Percentiles rank a stretch among this genome's conserved stretches.
Conservation (phyloP, 2,888 invertebrate species). For the Noctua fimbriata region DNA sequence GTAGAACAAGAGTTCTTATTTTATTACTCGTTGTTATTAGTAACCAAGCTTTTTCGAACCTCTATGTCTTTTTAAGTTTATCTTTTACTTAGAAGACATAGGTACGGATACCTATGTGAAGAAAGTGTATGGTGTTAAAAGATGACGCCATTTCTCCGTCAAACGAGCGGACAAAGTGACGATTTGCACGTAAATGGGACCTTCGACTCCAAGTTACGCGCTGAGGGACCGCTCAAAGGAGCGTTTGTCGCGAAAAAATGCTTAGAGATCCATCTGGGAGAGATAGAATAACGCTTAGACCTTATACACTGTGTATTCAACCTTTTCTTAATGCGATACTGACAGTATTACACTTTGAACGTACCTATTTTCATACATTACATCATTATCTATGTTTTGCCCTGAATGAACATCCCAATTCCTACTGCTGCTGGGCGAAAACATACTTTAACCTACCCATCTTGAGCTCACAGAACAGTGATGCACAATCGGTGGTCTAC, state of each 20-base stretch:
- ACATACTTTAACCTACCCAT: neutral
- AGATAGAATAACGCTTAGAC: conserved; percentile 9
- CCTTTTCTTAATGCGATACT: conserved; percentile 3
- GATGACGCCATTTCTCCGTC: conserved; percentile 38
- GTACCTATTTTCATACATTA: neutral
- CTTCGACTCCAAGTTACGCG: conserved; percentile 28
- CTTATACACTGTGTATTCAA: neutral
- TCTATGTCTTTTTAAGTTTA: neutral
- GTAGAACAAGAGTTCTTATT: neutral
- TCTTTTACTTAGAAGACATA: neutral
- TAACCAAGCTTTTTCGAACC: too few relatives aligned
- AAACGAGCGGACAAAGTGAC: conserved; percentile 52
- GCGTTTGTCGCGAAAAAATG: conserved; percentile 34
- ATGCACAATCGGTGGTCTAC: neutral
- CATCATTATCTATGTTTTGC: neutral
- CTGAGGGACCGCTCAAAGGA: conserved; percentile 30
- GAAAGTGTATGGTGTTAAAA: conserved; percentile 37
- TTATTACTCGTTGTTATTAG: neutral
- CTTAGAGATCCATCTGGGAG: conserved; percentile 23
- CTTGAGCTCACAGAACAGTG: neutral
- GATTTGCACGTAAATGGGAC: conserved; percentile 60
- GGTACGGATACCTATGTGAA: neutral
- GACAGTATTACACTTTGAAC: neutral
- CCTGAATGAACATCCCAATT: neutral
- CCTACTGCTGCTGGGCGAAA: neutral